Base-by-base conservation (phyloP, 2,888 invertebrate species). In the Alviniconcha strummeri region DNA sequence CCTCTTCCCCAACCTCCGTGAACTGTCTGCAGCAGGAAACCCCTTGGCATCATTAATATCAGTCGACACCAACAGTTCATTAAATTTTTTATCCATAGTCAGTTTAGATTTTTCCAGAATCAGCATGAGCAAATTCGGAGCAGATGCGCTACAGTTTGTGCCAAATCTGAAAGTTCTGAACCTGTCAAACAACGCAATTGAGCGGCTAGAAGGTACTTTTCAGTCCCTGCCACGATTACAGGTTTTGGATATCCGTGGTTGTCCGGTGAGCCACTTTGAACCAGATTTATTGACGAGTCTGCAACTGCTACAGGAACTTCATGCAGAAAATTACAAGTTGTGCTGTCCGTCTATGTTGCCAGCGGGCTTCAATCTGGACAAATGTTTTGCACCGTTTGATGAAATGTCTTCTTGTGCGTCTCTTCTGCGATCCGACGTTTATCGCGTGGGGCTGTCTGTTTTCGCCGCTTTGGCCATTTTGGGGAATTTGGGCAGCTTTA, bases 391-490 rank as follows among this genome's bases (percentile, higher is more conserved):
- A 64, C 83, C 83, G 4, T 60, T 36, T 17, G 75, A 83, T 57
- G 80, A 83, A 64, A 80, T 83, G 11, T 83, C 83, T 52, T 83
- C 83, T n/a, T 83, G 83, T 55, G 72, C 72, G n/a, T 74, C 79
- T 64, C 60, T 83, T 17, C 19, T 83, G 5, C 80, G 80, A 11
- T 60, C 72, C 36, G 64, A 72, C 8, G n/a, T 74, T 36, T 75
- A 80, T 56, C 78, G 83, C 11, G 75, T 56, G 36, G 19, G 19
- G 13, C 54, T 83, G 64, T 83, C 80, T n/a, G 15, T 80, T 11
- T 74, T 83, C 19, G 83, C 75, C 6, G n/a, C 54, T 7, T 54
- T 83, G 15, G 80, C 83, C 13, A 8, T 83, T 4, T 36, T 55
- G 2, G 83, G 83, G 0, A 83, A 83, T 36, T 13, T 60, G 19